Base-by-base conservation (phyloP, 2,113 vertebrate genomes). In the Laticauda colubrina region DNA sequence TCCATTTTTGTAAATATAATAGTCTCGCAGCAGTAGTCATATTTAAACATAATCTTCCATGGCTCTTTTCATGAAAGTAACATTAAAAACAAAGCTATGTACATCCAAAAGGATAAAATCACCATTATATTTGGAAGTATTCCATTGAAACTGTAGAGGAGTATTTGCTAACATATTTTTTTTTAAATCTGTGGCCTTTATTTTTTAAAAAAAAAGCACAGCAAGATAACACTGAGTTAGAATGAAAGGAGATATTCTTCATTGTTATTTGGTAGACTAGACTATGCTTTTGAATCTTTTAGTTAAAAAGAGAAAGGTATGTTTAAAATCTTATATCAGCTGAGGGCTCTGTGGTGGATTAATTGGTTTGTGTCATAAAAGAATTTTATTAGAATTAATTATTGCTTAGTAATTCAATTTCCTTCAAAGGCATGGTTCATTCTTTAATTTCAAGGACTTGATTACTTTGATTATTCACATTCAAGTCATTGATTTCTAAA, bases 401-500 rank as follows among this genome's bases (percentile, higher is more conserved):
- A 91, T 39, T 85, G 54, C 29, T 34, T 3, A 90, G n/a, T 20
- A 91, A 9, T 8, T 75, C 51, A 89, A 75, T 45, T 85, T 6
- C 45, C 2, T 53, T 54, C 0, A 59, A 14, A 10, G 91, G 64
- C 56, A 51, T 11, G 1, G 14, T 48, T 88, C 86, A 61, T 59
- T 89, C 9, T 24, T 34, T 43, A 51, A 69, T 88, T 89, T 94
- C 88, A 95, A 92, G 53, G 75, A 69, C 29, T 0, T 85, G 59
- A 6, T 39, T 61, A 11, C 4, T 26, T 21, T 26, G 26, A 57
- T 56, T 86, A 48, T 51, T 81, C 54, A 26, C 0, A 29, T 89
- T 61, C 81, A 24, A 94, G 75, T 45, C 9, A 89, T 55, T 1
- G 24, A 24, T 56, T 88, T 93, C 93, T 81, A 94, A 91, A 91